Evolutionary conservation across 1,140 invertebrate genomes (phyloP).

Genomic region (Pogonognathellus flavescens): DNA sequence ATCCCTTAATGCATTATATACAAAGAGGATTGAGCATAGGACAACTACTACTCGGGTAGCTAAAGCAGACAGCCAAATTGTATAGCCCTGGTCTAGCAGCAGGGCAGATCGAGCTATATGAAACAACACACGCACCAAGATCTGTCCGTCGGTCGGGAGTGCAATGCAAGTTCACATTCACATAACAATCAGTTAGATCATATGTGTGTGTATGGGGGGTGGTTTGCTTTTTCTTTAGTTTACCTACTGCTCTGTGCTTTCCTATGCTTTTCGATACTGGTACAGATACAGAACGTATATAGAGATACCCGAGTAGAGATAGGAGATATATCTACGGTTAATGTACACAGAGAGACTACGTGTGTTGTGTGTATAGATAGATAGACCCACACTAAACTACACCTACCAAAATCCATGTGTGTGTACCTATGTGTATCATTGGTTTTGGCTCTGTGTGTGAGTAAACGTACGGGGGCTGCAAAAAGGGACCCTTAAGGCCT

Average conservation of each 20-base stretch:
- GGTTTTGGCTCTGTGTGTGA: not conserved
- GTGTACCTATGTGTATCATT: not conserved
- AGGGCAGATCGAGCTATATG: not conserved
- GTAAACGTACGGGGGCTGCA: slow-evolving; percentile 4
- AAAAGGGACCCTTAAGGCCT: slow-evolving; percentile 60
- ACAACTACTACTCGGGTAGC: no score
- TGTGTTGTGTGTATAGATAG: not conserved
- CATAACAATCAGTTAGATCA: slow-evolving; percentile 41
- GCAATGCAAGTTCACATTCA: slow-evolving; percentile 27
- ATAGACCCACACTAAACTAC: not conserved
- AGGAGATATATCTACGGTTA: not conserved
- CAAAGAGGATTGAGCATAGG: no score
- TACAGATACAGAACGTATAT: not conserved
- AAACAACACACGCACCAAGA: not conserved
- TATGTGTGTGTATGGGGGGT: slow-evolving; percentile 36
- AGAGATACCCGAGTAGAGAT: not conserved
- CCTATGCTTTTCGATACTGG: no score
- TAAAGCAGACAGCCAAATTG: no score
- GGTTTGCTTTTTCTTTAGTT: not conserved
- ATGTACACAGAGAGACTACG: not conserved
- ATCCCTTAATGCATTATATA: no score
- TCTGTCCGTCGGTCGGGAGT: not conserved
- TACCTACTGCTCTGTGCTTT: not conserved
- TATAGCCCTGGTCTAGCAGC: not conserved
- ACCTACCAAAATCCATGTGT: not conserved